Percentiles rank a stretch among this genome's conserved stretches.
phyloP scores from a whole-genome alignment of 2,113 vertebrate species.

The Bungarus multicinctus region DNA sequence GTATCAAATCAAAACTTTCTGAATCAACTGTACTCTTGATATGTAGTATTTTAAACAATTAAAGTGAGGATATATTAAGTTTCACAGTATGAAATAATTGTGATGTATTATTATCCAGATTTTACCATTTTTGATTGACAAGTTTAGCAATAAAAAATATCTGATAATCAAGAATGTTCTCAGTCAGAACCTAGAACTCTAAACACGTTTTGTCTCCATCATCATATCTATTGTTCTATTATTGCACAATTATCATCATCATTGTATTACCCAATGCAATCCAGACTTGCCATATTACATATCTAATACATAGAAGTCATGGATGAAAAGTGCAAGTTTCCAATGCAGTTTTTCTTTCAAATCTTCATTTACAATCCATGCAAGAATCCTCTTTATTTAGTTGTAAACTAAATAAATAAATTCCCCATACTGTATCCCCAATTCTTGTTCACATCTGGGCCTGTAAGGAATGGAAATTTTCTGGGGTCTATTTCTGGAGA shows the following conservation, averaged over 20 bases:
- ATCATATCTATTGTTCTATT: neutral
- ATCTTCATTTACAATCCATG: neutral
- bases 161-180: neutral
- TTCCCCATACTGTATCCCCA: neutral
- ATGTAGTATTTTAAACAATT: neutral
- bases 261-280: neutral
- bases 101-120: neutral
- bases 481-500: constrained; percentile 40
- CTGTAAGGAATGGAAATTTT: constrained; percentile 2
- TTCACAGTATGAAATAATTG: neutral
- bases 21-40: neutral
- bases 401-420: neutral
- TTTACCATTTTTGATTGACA: neutral
- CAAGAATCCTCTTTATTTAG: accelerated
- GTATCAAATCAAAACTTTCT: neutral
- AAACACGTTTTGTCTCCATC: neutral
- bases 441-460: constrained; percentile 27
- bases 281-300: neutral
- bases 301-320: neutral
- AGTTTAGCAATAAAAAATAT: neutral
- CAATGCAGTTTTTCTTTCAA: accelerated
- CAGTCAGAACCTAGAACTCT: neutral
- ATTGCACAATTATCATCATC: neutral
- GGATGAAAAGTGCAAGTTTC: neutral
- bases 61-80: neutral